These are phyloP conservation scores for Phenganax stokvisi DNA, from an alignment of 92 coral and sea anemone species.

Conservation along the genomic window DNA sequence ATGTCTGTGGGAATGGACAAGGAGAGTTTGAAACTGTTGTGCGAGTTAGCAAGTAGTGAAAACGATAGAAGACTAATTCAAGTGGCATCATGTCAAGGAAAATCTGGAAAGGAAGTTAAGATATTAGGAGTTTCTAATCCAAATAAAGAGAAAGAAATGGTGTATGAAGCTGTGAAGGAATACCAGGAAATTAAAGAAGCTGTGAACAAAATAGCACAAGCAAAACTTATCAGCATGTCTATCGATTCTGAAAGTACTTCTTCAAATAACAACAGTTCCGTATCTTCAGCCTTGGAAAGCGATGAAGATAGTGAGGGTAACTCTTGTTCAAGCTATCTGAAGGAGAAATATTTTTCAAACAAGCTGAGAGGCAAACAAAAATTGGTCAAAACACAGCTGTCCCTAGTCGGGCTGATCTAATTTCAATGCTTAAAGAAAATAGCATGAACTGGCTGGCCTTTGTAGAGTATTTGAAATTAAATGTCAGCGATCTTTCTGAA, in stretches of 20 bases:
- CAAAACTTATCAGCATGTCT: conserved; percentile 20
- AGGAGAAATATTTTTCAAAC: background rate
- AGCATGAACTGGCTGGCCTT: conserved; percentile 33
- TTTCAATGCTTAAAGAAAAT: conserved; percentile 9
- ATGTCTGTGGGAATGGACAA: conserved; percentile 24
- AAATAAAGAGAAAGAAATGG: conserved; percentile 10
- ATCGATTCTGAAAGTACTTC: background rate
- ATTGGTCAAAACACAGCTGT: background rate
- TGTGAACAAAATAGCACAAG: conserved; percentile 45
- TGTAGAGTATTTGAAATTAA: conserved; percentile 25
- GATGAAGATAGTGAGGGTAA: background rate
- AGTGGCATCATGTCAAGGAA: conserved; percentile 40
- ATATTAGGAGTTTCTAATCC: background rate
- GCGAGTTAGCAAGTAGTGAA: conserved; percentile 38
- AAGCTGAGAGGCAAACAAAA: background rate
- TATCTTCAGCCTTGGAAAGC: no score
- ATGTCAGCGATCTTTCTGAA: conserved; percentile 14
- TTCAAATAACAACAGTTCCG: background rate
- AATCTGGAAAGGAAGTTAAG: conserved; percentile 31
- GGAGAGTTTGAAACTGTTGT: conserved; percentile 29
- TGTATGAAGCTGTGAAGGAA: conserved; percentile 13
- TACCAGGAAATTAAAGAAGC: conserved; percentile 22
- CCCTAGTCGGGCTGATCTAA: conserved; percentile 12
- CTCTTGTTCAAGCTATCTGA: background rate
- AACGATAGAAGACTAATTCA: conserved; percentile 31